Base-by-base conservation (phyloP, 2,113 vertebrate genomes). In the Pseudorasbora parva region DNA sequence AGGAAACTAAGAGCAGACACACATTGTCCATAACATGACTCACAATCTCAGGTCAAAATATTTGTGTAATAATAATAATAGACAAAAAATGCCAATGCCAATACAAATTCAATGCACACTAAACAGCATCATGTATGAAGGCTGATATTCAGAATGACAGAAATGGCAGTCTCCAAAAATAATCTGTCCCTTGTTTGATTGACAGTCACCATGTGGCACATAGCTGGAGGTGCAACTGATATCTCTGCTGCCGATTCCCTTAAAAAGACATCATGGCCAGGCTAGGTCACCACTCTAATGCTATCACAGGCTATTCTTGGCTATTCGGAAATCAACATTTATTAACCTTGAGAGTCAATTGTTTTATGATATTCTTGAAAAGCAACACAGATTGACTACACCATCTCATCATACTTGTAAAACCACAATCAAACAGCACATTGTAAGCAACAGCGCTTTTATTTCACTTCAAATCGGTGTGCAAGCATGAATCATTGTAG, bases 201-300 rank as follows among this genome's bases (percentile, higher is more conserved):
- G 98, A 98, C 97, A 99, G 95, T 75, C 92, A 94, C 94, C 98
- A 99, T 98, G 96, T 98, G 98, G 94, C 94, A 93, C 95, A 96
- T 95, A 94, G 91, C 95, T 93, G 92, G 89, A 88, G 93, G 79
- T 92, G 95, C 94, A 96, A 95, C 92, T 95, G 95, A 97, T 96
- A 97, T 89, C 90, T 90, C 86, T 84, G 83, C 91, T 91, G 93
- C 85, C 91, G 94, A 96, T 95, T 96, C 94, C 95, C 96, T 96
- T 97, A 97, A 97, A 97, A 97, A 97, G 96, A 93, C 95, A 96
- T 95, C 91, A 87, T 91, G 2, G 92, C 90, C 91, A 88, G 92
- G 94, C 93, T 93, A 93, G 94, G 94, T 93, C 94, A 93, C 93
- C 94, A 94, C 88, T 87, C 84, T 90, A 90, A 90, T 94, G 93